Evolutionary conservation across 2,888 invertebrate genomes (phyloP), one percentile per base, ranked within the genome.

Genomic region (Agriopis aurantiaria): DNA sequence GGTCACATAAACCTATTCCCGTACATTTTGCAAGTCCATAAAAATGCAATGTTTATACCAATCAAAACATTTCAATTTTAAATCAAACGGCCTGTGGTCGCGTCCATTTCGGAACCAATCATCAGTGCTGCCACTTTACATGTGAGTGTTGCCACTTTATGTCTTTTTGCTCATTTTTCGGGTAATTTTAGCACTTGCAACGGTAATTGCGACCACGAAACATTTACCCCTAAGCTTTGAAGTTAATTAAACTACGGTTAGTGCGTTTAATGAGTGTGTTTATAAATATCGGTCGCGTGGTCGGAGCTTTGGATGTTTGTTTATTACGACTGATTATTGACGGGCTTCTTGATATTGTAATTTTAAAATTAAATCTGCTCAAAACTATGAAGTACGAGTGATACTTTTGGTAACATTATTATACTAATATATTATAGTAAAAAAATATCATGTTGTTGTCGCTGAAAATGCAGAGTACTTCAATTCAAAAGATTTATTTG

Each of bases 211-310:
- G 81, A 80, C 70, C 70, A 67, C 82, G 86, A 86, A 80, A 83
- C 89, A 88, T 88, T 88, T 71, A 52, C 52, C 14, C 9, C 80
- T 74, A 76, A 72, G 78, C 88, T 89, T 90, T 90, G 90, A 90
- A 83, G 86, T 88, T 87, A 88, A 89, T 87, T 88, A 84, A 83
- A 84, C 77, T 75, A 68, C 79, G 71, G 76, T 77, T 76, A 75
- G 75, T 78, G 77, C 80, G 77, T 69, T 78, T 73, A 75, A 76
- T 76, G 72, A 75, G 70, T 43, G 65, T 46, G 72, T 73, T 73
- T 75, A 73, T 78, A 75, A 75, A 78, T 78, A 76, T 75, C 75
- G 76, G 75, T 78, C 77, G 79, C 45, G 51, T n/a, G 60, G 68
- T 43, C 14, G 52, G 53, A 57, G 72, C 70, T 45, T 73, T 72